Percentiles rank a stretch among this genome's conserved stretches.
These are phyloP conservation scores for Neosalanx taihuensis DNA, from an alignment of 2,797 vertebrate genomes.

Conservation along the genomic window DNA sequence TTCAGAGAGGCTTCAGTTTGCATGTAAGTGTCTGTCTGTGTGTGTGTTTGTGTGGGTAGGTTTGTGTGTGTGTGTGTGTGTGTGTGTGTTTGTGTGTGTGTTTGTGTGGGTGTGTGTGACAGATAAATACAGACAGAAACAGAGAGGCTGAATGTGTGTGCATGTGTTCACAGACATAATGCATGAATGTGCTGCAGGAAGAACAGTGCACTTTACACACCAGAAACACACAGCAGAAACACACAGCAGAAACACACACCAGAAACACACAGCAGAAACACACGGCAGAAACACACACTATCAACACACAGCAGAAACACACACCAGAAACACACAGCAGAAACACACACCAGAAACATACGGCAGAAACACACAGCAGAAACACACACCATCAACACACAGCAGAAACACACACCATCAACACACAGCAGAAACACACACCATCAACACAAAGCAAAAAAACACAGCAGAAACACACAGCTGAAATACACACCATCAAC, in stretches of 20 bases:
- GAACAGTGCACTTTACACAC: not conserved
- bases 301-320: too few relatives aligned
- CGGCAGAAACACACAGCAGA: too few relatives aligned
- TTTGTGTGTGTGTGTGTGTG: constrained; percentile 1
- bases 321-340: too few relatives aligned
- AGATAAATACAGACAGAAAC: too few relatives aligned
- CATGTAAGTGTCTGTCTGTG: not conserved
- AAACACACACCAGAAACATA: too few relatives aligned
- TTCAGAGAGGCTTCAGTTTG: constrained; percentile 39
- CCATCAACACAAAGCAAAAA: not conserved
- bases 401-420: too few relatives aligned
- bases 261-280: not conserved
- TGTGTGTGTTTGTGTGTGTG: constrained; percentile 2
- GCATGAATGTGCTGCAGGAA: not conserved
- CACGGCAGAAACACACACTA: not conserved
- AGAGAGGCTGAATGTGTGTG: not conserved
- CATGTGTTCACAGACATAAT: not conserved
- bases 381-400: too few relatives aligned
- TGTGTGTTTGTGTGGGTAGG: not conserved
- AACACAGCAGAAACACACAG: not conserved
- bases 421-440: not conserved
- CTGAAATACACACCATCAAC: too few relatives aligned
- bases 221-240: not conserved
- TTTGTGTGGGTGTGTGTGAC: not conserved
- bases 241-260: not conserved